A percentile compares a stretch with the other conserved stretches of the same genome.
Evolutionary conservation across 2,888 invertebrate species (phyloP).

Genomic region (Neelides folsomi): DNA sequence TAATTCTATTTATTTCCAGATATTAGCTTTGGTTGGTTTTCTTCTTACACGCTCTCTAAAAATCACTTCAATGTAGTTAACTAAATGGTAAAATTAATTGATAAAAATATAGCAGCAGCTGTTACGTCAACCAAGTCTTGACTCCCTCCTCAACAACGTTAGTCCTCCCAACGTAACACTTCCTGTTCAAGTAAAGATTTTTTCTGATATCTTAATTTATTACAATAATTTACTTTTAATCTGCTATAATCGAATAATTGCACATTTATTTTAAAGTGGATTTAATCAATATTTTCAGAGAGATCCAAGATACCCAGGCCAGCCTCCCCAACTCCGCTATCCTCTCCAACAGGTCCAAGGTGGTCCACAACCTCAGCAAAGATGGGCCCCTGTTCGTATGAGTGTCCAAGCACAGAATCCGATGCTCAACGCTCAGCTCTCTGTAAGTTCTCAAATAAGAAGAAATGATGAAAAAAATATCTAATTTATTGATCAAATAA

Average conservation of each 20-base stretch:
- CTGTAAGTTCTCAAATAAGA: conserved; percentile 45
- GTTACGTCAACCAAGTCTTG: conserved; percentile 48
- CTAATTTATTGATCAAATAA: no score
- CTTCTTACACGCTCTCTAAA: no score
- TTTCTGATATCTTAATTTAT: conserved; percentile 7
- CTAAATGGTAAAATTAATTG: no score
- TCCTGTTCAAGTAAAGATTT: conserved; percentile 1
- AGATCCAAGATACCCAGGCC: conserved; percentile 9
- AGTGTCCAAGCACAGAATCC: conserved; percentile 51
- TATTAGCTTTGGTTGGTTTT: no score
- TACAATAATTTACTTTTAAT: no score
- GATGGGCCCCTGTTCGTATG: conserved; percentile 9
- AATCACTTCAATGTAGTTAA: no score
- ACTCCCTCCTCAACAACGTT: conserved; percentile 67
- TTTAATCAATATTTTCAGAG: neutral
- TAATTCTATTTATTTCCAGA: no score
- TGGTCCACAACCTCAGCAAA: conserved; percentile 11
- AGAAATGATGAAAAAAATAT: neutral
- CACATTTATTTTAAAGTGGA: no score
- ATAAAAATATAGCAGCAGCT: conserved; percentile 37
- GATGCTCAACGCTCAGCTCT: conserved; percentile 73
- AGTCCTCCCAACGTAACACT: conserved; percentile 74
- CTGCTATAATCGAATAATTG: no score
- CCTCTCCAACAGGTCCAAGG: conserved; percentile 12
- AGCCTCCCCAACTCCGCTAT: conserved; percentile 7